Evolutionary conservation across 2,113 vertebrate genomes (phyloP).

Genomic region (Dipodomys spectabilis): DNA sequence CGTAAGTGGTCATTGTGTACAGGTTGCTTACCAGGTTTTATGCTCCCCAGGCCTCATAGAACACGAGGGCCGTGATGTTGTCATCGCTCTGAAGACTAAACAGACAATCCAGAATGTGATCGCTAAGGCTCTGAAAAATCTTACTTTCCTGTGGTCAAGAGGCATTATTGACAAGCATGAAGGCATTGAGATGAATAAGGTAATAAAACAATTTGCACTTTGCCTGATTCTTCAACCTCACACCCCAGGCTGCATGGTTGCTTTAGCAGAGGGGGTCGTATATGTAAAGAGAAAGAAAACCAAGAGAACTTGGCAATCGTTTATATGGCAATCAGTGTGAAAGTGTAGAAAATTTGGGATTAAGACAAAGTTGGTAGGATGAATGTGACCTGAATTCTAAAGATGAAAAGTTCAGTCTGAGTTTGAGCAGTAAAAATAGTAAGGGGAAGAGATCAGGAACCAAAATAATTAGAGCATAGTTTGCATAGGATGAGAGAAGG

Average conservation of each 20-base stretch:
- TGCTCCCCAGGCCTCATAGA: constrained; percentile 69
- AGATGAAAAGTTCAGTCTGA: background rate
- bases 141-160: constrained; percentile 80
- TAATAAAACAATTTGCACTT: background rate
- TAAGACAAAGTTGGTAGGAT: background rate
- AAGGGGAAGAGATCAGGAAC: background rate
- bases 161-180: constrained; percentile 83
- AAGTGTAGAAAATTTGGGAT: background rate
- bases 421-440: background rate
- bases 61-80: constrained; percentile 75
- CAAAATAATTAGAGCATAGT: background rate
- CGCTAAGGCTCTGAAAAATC: constrained; percentile 81
- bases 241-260: too few species aligned
- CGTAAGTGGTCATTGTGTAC: too few species aligned
- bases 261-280: background rate
- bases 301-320: background rate
- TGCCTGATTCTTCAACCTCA: background rate
- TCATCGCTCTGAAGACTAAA: constrained; percentile 83
- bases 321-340: background rate
- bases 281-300: background rate
- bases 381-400: background rate
- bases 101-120: constrained; percentile 80
- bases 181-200: constrained; percentile 77
- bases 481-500: background rate
- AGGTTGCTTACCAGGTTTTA: background rate